phyloP scores from a whole-genome alignment of 2,113 vertebrate species.

The Cyphotilapia sp. region DNA sequence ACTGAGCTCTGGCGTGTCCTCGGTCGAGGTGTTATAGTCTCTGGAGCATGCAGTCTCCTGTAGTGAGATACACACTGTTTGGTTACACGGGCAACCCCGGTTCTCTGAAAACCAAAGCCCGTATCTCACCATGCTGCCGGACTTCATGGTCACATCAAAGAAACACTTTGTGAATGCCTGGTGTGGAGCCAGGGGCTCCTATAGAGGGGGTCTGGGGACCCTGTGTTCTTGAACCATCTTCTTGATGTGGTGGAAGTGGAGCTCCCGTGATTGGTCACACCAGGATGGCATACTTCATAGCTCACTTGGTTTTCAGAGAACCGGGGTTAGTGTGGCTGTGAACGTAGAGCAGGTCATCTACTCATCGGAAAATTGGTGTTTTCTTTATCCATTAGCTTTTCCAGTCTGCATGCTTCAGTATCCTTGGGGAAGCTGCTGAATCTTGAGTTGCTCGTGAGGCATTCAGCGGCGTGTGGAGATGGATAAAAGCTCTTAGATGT shows the following conservation, averaged over 20 bases:
- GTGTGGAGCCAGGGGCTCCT: not conserved
- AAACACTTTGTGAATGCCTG: not conserved
- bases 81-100: not conserved
- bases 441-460: fast-evolving
- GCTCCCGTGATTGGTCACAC: not conserved
- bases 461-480: not conserved
- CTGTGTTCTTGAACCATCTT: not conserved
- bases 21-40: not conserved
- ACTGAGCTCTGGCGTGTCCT: fast-evolving
- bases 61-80: not conserved
- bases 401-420: not conserved
- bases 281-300: not conserved
- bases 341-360: not conserved
- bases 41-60: not conserved
- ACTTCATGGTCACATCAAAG: not conserved
- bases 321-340: fast-evolving
- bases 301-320: not conserved
- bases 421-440: not conserved
- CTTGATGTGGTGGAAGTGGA: not conserved
- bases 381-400: not conserved
- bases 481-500: not conserved
- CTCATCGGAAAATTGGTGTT: fast-evolving
- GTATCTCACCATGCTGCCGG: fast-evolving
- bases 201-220: not conserved
- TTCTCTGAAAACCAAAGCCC: not conserved